Evolutionary conservation across 2,113 vertebrate genomes (phyloP), one percentile per base, ranked within the genome.

Genomic region (Sciurus niger): DNA sequence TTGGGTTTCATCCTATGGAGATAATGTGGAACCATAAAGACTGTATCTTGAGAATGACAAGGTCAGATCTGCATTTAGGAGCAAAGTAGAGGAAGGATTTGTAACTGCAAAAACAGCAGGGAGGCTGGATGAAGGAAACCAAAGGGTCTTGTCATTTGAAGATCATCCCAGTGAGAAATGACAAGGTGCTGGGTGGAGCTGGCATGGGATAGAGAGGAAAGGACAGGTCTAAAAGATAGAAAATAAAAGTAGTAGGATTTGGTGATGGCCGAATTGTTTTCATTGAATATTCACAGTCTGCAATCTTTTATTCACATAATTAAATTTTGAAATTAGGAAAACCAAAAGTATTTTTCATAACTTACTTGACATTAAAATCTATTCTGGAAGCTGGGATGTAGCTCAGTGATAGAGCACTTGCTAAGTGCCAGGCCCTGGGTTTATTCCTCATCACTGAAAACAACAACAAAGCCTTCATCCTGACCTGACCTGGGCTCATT

Each of bases 61-160:
- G 18, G 32, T 77, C 70, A 94, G 63, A 65, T 87, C 48, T 94
- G 72, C 51, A 65, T 85, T 94, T 70, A 90, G 74, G 40, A 92
- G 18, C 40, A 79, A 5, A 30, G 34, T 84, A 12, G 84, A 93
- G 22, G n/a, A 96, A 89, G 34, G 68, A 37, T 43, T 82, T 84
- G 10, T 53, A 25, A 7, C 43, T 51, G 14, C 22, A 28, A 72
- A 93, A 87, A 70, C n/a, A 78, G 77, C n/a, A 78, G 77, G 43
- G 51, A 70, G 70, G 28, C 70, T 32, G 86, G 40, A 65, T 92
- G 63, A 51, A 88, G 37, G 40, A 80, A 77, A 60, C 53, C n/a
- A 25, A 93, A 72, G 25, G 88, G 51, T 14, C 4, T 72, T 72
- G 28, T 68, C 32, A n/a, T 14, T n/a, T 55, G 40, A 60, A 40